phyloP scores from a whole-genome alignment of 37 sponge, comb jelly and placozoan genomes.

The Agelas oroides region DNA sequence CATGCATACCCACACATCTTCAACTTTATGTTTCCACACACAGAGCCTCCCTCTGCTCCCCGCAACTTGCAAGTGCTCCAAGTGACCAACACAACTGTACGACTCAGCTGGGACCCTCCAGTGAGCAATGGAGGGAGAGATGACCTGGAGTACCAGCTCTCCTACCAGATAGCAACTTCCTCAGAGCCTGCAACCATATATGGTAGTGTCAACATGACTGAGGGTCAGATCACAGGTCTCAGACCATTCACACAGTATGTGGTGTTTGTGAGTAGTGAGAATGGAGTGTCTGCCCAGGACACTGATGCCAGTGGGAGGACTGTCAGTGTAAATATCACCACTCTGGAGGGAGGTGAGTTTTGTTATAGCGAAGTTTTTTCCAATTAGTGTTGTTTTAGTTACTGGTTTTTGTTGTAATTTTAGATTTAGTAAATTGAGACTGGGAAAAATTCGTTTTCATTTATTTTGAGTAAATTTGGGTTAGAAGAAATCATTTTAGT shows the following conservation, averaged over 20 bases:
- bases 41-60: constrained; percentile 13
- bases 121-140: neutral
- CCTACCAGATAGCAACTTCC: no score
- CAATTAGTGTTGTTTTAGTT: no score
- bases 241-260: neutral
- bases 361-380: no score
- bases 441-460: no score
- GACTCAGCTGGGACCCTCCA: neutral
- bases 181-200: no score
- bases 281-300: constrained; percentile 9
- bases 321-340: no score
- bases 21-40: neutral
- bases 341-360: no score
- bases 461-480: no score
- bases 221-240: constrained; percentile 2
- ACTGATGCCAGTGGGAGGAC: neutral
- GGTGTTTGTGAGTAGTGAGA: constrained; percentile 4
- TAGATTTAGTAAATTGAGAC: no score
- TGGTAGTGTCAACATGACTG: no score
- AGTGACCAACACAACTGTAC: constrained; percentile 19
- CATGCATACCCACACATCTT: neutral
- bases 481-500: no score
- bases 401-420: no score
- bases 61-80: neutral
- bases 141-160: neutral